Conservation (phyloP, 2,797 vertebrate genomes). For the Sebastes matsubarae region DNA sequence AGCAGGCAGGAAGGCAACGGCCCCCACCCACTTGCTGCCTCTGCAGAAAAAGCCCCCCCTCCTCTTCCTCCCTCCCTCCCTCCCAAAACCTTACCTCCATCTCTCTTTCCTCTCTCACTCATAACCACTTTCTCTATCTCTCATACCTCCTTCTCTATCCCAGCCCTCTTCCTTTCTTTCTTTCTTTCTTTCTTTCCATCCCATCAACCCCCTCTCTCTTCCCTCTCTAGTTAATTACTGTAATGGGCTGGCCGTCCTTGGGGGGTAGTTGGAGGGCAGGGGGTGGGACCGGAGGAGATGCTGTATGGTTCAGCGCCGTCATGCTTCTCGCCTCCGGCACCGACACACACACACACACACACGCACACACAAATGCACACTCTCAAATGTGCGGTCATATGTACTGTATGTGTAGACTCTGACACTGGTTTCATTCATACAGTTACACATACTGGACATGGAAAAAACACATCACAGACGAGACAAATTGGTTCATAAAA, state of each 20-base stretch:
- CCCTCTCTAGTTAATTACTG: constrained; percentile 78
- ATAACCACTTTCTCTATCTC: constrained; percentile 57
- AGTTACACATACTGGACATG: background rate
- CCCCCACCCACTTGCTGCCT: constrained; percentile 79
- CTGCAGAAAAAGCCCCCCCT: constrained; percentile 72
- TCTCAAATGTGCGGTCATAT: background rate
- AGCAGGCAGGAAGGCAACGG: constrained; percentile 55
- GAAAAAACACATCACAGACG: background rate
- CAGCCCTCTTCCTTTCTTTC: constrained; percentile 32
- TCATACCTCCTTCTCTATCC: constrained; percentile 37
- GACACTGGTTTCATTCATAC: background rate
- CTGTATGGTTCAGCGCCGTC: constrained; percentile 47
- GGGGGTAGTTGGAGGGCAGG: constrained; percentile 65
- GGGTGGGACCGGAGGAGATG: constrained; percentile 60
- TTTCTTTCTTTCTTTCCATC: constrained; percentile 50
- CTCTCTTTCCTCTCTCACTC: constrained; percentile 52
- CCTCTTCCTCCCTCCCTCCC: background rate
- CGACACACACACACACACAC: background rate
- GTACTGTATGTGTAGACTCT: background rate
- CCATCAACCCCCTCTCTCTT: constrained; percentile 49
- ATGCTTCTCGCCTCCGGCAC: constrained; percentile 42
- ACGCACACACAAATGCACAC: background rate
- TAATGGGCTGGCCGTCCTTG: constrained; percentile 77
- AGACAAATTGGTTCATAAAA: background rate
- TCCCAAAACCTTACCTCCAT: constrained; percentile 53